phyloP scores from a whole-genome alignment of 2,888 invertebrate genomes.

The Orthosia gracilis region DNA sequence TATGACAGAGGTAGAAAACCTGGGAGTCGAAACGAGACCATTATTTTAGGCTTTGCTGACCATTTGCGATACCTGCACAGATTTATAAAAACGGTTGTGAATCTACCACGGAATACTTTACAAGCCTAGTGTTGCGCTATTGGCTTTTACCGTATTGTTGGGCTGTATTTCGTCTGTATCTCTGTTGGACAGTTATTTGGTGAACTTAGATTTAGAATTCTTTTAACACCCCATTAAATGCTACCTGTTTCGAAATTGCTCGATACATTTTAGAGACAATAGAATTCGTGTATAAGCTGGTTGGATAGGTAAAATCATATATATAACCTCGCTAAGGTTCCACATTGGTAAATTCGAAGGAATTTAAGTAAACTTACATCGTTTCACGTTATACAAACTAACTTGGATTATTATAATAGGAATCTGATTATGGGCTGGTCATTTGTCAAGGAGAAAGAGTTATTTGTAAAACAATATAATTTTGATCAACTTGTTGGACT shows the following conservation, averaged over 20 bases:
- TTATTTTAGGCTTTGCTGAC: constrained; percentile 86
- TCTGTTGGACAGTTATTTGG: not conserved
- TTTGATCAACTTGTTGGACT: not conserved
- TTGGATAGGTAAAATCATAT: no score
- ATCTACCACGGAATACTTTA: constrained; percentile 50
- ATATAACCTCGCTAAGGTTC: no score
- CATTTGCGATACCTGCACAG: constrained; percentile 72
- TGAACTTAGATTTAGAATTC: not conserved
- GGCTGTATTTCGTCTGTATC: constrained; percentile 14
- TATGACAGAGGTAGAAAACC: constrained; percentile 36
- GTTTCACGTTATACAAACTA: no score
- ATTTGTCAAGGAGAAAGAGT: not conserved
- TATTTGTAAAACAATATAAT: not conserved
- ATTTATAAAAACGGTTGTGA: constrained; percentile 62
- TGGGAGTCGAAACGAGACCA: constrained; percentile 69
- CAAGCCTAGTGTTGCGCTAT: constrained; percentile 30
- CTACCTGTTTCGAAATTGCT: no score
- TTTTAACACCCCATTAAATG: not conserved
- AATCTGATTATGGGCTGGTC: not conserved
- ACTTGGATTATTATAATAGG: not conserved
- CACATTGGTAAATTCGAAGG: no score
- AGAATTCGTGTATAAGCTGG: no score
- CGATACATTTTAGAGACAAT: not conserved
- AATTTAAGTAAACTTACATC: no score
- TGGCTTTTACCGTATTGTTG: constrained; percentile 27